Conservation (phyloP, 64 coral and sea anemone genomes). For the Montipora efflorescens region DNA sequence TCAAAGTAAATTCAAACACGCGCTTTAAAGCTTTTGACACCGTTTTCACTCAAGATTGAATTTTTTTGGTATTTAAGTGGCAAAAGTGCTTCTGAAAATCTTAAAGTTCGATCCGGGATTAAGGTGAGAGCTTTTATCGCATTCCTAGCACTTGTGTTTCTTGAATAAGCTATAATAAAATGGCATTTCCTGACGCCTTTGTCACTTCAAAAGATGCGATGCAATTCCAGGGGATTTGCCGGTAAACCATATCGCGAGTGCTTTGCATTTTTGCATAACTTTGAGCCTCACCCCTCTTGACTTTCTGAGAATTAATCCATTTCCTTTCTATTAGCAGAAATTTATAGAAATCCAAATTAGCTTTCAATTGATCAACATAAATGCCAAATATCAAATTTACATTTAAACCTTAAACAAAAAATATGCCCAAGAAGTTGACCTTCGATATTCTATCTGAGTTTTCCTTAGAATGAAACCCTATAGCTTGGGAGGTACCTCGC, state of each 20-base stretch:
- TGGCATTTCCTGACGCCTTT: slow-evolving; percentile 4
- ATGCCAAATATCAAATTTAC: not conserved
- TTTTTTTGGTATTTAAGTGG: not conserved
- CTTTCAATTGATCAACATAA: not conserved
- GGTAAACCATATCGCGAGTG: not conserved
- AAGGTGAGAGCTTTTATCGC: not conserved
- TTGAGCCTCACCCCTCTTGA: not conserved
- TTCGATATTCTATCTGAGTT: too few species aligned
- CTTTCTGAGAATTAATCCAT: not conserved
- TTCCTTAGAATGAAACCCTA: not conserved
- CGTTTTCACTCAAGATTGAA: too few species aligned
- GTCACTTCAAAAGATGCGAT: not conserved
- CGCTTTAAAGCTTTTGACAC: too few species aligned
- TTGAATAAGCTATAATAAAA: not conserved
- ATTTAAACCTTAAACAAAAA: not conserved
- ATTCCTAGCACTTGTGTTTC: not conserved
- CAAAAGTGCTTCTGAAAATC: not conserved
- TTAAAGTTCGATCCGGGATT: not conserved
- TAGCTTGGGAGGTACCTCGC: not conserved
- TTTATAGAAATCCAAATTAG: not conserved
- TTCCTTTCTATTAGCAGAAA: not conserved
- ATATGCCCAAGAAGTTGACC: not conserved
- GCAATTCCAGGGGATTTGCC: not conserved
- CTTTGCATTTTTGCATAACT: not conserved
- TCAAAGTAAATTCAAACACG: too few species aligned